These are phyloP conservation scores for Pseudomyrmex concolor DNA, from an alignment of 1,140 invertebrate species.

Conservation along the genomic window DNA sequence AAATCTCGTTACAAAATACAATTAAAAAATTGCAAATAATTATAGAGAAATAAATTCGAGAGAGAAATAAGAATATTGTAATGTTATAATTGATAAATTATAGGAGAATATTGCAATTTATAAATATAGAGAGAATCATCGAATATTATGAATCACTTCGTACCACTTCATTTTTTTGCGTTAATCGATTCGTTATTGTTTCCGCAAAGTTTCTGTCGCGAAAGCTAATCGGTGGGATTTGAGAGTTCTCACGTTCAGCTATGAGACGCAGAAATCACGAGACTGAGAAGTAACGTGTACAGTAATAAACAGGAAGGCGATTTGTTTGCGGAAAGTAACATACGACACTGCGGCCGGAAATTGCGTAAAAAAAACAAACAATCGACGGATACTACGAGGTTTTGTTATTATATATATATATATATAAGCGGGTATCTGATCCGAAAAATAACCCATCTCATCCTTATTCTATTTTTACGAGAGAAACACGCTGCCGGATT, in stretches of 20 bases:
- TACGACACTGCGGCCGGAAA: slow-evolving; percentile 26
- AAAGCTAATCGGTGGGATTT: slow-evolving; percentile 43
- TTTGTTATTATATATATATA: slow-evolving; percentile 24
- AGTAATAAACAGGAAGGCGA: slow-evolving; percentile 30
- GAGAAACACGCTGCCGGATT: not conserved
- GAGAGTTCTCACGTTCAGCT: slow-evolving; percentile 28
- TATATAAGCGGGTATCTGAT: not conserved
- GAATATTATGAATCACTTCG: not conserved
- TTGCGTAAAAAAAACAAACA: slow-evolving; percentile 34
- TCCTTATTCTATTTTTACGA: slow-evolving; percentile 44
- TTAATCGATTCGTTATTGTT: slow-evolving; percentile 5
- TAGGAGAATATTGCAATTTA: too few species aligned
- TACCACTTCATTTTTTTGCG: not conserved
- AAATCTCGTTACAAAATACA: too few species aligned
- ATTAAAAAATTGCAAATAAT: too few species aligned
- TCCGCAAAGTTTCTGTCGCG: not conserved
- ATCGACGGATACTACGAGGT: slow-evolving; percentile 8
- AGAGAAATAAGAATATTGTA: too few species aligned
- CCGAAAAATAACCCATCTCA: slow-evolving; percentile 35
- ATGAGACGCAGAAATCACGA: not conserved
- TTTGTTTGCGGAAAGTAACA: slow-evolving; percentile 26
- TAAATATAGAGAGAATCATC: not conserved
- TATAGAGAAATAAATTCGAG: too few species aligned
- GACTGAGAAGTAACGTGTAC: not conserved
- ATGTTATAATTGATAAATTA: too few species aligned